Evolutionary conservation across 1,140 invertebrate genomes (phyloP).

Genomic region (Pararge aegeria): DNA sequence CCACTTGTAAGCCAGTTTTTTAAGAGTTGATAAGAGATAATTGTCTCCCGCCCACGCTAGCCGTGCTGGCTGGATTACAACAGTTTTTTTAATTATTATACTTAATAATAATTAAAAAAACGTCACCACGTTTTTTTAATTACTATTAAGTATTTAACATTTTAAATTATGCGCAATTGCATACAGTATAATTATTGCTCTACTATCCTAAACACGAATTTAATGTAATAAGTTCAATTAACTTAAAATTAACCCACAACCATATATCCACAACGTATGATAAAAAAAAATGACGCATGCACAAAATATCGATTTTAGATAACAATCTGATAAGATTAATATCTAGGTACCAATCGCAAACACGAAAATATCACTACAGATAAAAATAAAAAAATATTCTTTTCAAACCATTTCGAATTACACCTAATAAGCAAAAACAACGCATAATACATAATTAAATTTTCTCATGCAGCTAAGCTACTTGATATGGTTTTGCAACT

Average conservation of each 20-base stretch:
- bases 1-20: too few species aligned
- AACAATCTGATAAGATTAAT: neutral
- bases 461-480: slow-evolving; percentile 16
- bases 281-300: neutral
- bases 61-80: too few species aligned
- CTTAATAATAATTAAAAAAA: too few species aligned
- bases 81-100: too few species aligned
- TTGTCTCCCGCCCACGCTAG: too few species aligned
- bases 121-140: too few species aligned
- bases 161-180: too few species aligned
- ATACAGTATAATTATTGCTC: too few species aligned
- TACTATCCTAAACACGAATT: too few species aligned
- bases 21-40: too few species aligned
- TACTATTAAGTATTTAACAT: too few species aligned
- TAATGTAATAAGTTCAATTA: too few species aligned
- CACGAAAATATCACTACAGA: neutral
- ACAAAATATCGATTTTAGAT: neutral
- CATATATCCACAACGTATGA: neutral
- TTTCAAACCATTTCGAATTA: neutral
- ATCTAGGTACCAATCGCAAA: neutral
- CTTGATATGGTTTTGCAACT: slow-evolving; percentile 12
- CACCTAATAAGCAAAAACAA: slow-evolving; percentile 5
- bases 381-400: neutral
- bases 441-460: slow-evolving; percentile 7
- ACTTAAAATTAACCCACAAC: neutral